Evolutionary conservation across 1,140 invertebrate genomes (phyloP).

Genomic region (Atta colombica): DNA sequence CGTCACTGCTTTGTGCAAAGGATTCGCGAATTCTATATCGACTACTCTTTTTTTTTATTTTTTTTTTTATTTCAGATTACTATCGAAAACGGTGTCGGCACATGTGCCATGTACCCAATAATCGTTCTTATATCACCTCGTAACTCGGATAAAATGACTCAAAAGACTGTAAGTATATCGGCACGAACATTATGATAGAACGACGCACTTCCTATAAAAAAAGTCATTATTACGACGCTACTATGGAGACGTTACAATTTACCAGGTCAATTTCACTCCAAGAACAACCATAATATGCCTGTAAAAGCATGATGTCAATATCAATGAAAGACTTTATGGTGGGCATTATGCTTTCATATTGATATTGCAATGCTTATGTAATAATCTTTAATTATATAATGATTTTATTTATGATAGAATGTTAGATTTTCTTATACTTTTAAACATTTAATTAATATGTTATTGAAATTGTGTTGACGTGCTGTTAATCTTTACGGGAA

Average conservation of each 20-base stretch:
- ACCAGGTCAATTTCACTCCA: slow-evolving; percentile 20
- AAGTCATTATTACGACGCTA: slow-evolving; percentile 33
- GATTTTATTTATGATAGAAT: background rate
- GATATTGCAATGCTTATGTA: background rate
- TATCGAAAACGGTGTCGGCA: slow-evolving; percentile 21
- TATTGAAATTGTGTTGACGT: background rate
- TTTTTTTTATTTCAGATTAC: background rate
- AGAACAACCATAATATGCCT: slow-evolving; percentile 27
- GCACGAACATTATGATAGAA: slow-evolving; percentile 5
- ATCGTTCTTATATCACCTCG: slow-evolving; percentile 38
- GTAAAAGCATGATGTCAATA: slow-evolving; percentile 2
- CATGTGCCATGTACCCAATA: background rate
- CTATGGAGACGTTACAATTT: slow-evolving; percentile 32
- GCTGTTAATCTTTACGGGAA: background rate
- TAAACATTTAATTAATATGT: background rate
- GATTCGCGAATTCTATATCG: slow-evolving; percentile 10
- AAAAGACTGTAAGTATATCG: slow-evolving; percentile 20
- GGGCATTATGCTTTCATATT: background rate
- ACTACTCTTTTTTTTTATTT: background rate
- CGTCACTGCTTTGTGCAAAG: background rate
- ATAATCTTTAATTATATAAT: background rate
- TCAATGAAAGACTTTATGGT: background rate
- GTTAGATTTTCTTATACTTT: background rate
- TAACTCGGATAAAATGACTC: slow-evolving; percentile 5
- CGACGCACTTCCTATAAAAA: slow-evolving; percentile 50